Evolutionary conservation across 2,113 vertebrate species (phyloP).

Genomic region (Oreochromis spilurus): DNA sequence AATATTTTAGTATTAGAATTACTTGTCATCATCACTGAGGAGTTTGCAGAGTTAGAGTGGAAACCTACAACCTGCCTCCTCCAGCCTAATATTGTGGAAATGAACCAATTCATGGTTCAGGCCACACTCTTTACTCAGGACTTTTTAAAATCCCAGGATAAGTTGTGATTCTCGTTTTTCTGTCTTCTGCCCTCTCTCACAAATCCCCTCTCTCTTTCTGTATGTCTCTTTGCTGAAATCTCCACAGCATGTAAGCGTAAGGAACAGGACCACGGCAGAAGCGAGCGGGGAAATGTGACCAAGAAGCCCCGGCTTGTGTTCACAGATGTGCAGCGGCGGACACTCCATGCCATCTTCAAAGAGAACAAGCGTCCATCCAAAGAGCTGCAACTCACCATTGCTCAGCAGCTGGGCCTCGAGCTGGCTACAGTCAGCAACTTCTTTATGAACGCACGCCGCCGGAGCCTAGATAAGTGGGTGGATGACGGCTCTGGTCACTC

Average conservation of each 20-base stretch:
- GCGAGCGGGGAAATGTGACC: constrained; percentile 84
- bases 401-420: constrained; percentile 98
- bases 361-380: constrained; percentile 99
- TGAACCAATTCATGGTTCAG: neutral
- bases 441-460: constrained; percentile 98
- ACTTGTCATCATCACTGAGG: neutral
- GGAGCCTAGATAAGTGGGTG: constrained; percentile 98
- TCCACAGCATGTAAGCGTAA: constrained; percentile 93
- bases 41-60: neutral
- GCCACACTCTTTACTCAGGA: neutral
- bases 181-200: neutral
- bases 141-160: neutral
- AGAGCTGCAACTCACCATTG: constrained; percentile 98
- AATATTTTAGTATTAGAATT: neutral
- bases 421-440: constrained; percentile 99
- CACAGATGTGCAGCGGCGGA: constrained; percentile 97
- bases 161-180: neutral
- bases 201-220: neutral
- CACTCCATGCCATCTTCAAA: constrained; percentile 99
- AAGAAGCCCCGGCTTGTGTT: constrained; percentile 98
- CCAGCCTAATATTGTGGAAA: neutral
- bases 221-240: neutral
- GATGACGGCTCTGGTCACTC: constrained; percentile 89
- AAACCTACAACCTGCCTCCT: neutral
- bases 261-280: constrained; percentile 91